Base-by-base conservation (phyloP, 2,888 invertebrate species). In the Chymomyza procnemis region DNA sequence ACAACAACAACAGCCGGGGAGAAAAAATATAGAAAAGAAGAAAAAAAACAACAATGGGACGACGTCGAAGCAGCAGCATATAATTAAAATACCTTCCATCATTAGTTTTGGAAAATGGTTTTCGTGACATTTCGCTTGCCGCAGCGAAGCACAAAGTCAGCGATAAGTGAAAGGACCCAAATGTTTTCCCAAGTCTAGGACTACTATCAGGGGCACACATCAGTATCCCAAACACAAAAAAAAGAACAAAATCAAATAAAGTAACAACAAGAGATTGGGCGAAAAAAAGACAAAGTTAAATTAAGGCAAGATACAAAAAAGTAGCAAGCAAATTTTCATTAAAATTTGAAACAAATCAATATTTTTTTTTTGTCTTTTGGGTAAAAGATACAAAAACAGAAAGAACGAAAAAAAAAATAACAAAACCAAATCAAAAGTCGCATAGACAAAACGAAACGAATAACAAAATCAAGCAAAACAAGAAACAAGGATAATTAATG, bases 401-500 rank as follows among this genome's bases (percentile, higher is more conserved):
- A 41, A 12, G 12, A 41, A 12, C 9, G 3, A 41, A 12, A 12
- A 41, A 34, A 12, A 41, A 41, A 12, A 30, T 4, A 64, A 58
- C 59, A 41, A 67, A 72, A 63, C 72, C 74, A 71, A 85, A 81
- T 85, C 85, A 88, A 79, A 87, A 86, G 85, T 87, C 88, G 30
- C 22, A 64, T 41, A 67, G 55, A 59, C 52, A 63, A 60, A 56
- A 54, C 48, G 67, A 56, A 71, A 61, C 69, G 50, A 73, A 64
- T 73, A 78, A 73, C 62, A 61, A 72, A 71, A 74, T 69, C 69
- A 75, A 79, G 74, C 78, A 83, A 88, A 82, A 81, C 86, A 79
- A 84, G 88, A 84, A 89, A 87, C 90, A 89, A 84, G 89, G 89
- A 89, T 90, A 89, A 89, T 89, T 89, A 89, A 89, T 89, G 90